Evolutionary conservation across 2,113 vertebrate genomes (phyloP), one percentile per base, ranked within the genome.

Genomic region (Toxostoma redivivum): DNA sequence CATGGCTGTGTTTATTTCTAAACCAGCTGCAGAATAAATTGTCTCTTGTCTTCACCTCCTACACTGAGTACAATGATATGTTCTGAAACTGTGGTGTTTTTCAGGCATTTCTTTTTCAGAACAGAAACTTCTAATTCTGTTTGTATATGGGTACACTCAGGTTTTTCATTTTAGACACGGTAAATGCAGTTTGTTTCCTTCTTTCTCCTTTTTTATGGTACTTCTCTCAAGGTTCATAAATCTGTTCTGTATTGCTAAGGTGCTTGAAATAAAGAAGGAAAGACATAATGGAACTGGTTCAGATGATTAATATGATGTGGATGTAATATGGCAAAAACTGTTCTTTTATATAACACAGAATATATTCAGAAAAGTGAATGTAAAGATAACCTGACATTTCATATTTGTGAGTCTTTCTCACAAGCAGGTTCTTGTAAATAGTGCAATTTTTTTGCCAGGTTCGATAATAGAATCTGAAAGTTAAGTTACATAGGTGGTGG

Each of bases 21-120:
- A 98, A 97, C 97, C 98, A 98, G 98, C 97, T 98, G 97, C 97
- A 98, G 98, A 98, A 98, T 98, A 98, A 98, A 98, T 98, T 98
- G 97, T 97, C 96, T 98, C 97, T 98, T 98, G 97, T 98, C 98
- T 98, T 98, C 98, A 98, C 97, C 96, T 98, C 98, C 98, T 98
- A 98, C 97, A 97, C 96, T 62, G 94, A 97, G 72, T 95, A 97
- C 97, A 98, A 98, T 97, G 97, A 97, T 97, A 92, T 80, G 95
- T 95, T 98, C 97, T 96, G 97, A 97, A 97, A 97, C 92, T 47
- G 25, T 61, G 94, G 90, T 97, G 92, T 93, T 98, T 98, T 97
- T 97, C 83, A 85, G 96, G 92, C 38, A 51, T 85, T 96, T 91
- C 80, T 95, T 95, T 97, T 94, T 97, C 97, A 97, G 89, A 97